Conservation (phyloP, 1,140 invertebrate species). For the Leptonema lineaticorne region DNA sequence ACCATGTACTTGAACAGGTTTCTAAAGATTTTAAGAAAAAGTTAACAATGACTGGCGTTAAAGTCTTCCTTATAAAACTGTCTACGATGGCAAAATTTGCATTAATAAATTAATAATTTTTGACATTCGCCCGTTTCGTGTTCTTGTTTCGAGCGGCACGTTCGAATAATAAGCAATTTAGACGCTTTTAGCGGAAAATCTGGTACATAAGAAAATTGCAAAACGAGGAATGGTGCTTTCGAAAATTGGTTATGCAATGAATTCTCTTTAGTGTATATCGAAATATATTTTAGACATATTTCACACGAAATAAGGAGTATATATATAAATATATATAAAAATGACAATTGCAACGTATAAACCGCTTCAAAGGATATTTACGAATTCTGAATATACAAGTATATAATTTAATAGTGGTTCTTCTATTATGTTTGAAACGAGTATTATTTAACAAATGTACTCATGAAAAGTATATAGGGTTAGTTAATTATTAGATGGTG, state of each 20-base stretch:
- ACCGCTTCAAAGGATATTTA: no score
- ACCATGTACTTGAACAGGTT: no score
- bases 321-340: neutral
- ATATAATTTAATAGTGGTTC: neutral
- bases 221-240: slow-evolving; percentile 3
- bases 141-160: neutral
- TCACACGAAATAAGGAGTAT: neutral
- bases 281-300: neutral
- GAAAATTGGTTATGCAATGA: slow-evolving; percentile 1
- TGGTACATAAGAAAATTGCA: slow-evolving; percentile 16
- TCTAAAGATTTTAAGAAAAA: no score
- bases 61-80: no score
- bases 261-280: no score
- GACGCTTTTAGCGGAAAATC: slow-evolving; percentile 12
- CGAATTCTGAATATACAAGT: no score
- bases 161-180: neutral
- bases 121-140: neutral
- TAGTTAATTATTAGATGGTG: slow-evolving; percentile 14
- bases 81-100: no score
- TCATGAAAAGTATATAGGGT: slow-evolving; percentile 10
- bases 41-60: no score
- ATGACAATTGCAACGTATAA: neutral
- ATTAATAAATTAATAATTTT: no score
- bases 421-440: neutral
- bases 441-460: slow-evolving; percentile 21